Evolutionary conservation across 2,113 vertebrate genomes (phyloP), one percentile per base, ranked within the genome.

Genomic region (Phrynosoma platyrhinos): DNA sequence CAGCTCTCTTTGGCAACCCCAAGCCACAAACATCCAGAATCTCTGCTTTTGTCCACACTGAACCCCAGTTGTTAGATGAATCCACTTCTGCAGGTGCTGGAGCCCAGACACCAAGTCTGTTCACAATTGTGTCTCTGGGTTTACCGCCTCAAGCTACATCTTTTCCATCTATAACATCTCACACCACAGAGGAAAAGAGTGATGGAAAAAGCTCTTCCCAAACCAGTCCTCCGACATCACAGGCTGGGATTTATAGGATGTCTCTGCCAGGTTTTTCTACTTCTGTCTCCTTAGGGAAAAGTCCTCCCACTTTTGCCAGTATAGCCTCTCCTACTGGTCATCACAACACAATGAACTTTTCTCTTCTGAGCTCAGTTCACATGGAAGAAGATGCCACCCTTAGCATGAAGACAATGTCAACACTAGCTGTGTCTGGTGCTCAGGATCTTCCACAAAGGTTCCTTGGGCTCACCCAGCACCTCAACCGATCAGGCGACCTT

Each of bases 401-500:
- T 66, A 42, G 77, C 77, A 2, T 91, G 25, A 4, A 0, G 66
- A 0, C 18, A 4, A 76, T 88, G 1, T 75, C 89, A 0, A 13
- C 0, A 0, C 12, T 0, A 0, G 27, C 0, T 14, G 2, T 72
- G 16, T 58, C 84, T 1, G 0, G 75, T 0, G 20, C 2, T 76
- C 27, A 84, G 84, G 8, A n/a, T 1, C 84, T 89, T 3, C 68
- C 83, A 0, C 0, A 85, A 0, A 84, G 86, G 83, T 89, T 74
- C 2, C 68, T 71, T 68, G 85, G 66, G 1, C 55, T 85, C 32
- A 1, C 0, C 9, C 90, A 90, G 16, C 89, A 58, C 7, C 0
- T 66, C 36, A 16, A 75, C 1, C 0, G 0, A 8, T n/a, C 85
- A 2, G 88, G 58, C 0, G 30, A 2, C 20, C 52, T 32, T 83